Evolutionary conservation across 2,888 invertebrate genomes (phyloP).

Genomic region (Drosophila melanosoma): DNA sequence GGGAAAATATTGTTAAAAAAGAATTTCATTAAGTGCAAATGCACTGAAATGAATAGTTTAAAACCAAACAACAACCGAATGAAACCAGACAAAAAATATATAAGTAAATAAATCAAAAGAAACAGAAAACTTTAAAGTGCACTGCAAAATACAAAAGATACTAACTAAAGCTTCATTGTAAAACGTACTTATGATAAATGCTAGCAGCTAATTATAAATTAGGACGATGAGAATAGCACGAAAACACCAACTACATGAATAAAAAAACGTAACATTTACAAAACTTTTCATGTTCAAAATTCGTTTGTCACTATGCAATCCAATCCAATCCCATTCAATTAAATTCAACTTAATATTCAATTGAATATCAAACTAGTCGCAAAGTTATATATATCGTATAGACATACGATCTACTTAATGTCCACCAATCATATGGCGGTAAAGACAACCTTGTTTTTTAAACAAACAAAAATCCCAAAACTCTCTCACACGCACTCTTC

Average conservation of each 20-base stretch:
- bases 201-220: slow-evolving; percentile 62
- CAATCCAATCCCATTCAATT: slow-evolving; percentile 22
- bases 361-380: slow-evolving; percentile 55
- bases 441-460: slow-evolving; percentile 44
- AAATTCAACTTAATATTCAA: slow-evolving; percentile 19
- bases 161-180: slow-evolving; percentile 72
- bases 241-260: slow-evolving; percentile 39
- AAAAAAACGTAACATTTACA: slow-evolving; percentile 18
- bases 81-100: slow-evolving; percentile 27
- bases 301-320: slow-evolving; percentile 2
- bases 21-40: slow-evolving; percentile 76
- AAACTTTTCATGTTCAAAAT: slow-evolving; percentile 24
- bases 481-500: slow-evolving; percentile 29
- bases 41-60: slow-evolving; percentile 59
- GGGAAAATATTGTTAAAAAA: slow-evolving; percentile 48
- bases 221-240: slow-evolving; percentile 40
- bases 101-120: slow-evolving; percentile 23
- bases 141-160: slow-evolving; percentile 37
- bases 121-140: slow-evolving; percentile 31
- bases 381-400: slow-evolving; percentile 43
- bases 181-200: slow-evolving; percentile 80
- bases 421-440: slow-evolving; percentile 13
- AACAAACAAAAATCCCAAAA: slow-evolving; percentile 13
- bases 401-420: slow-evolving; percentile 38
- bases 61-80: slow-evolving; percentile 28